phyloP scores from a whole-genome alignment of 2,888 invertebrate genomes.

The Chymomyza procnemis region DNA sequence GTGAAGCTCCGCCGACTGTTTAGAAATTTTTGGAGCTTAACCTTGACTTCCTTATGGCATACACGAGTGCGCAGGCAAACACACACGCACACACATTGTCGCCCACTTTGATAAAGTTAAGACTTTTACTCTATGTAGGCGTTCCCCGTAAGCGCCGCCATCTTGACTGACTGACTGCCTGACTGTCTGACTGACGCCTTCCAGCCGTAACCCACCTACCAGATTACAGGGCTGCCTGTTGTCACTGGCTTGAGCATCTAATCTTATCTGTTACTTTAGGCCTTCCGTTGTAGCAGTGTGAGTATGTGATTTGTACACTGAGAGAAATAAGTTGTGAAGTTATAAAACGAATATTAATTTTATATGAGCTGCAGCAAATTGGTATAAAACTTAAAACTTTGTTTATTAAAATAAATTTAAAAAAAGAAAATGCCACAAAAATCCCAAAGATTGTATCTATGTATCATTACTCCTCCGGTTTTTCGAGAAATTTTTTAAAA shows the following conservation, averaged over 20 bases:
- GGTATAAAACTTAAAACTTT: too few species aligned
- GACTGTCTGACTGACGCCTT: not conserved
- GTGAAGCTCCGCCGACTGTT: constrained; percentile 40
- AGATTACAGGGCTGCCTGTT: not conserved
- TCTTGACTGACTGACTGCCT: not conserved
- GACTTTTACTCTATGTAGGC: constrained; percentile 37
- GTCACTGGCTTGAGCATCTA: constrained; percentile 47
- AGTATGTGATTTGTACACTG: constrained; percentile 9
- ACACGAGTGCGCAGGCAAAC: constrained; percentile 48
- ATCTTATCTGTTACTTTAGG: constrained; percentile 63
- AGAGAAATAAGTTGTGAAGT: too few species aligned
- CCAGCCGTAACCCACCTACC: not conserved
- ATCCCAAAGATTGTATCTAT: too few species aligned
- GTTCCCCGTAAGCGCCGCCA: constrained; percentile 17
- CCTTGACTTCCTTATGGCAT: constrained; percentile 62
- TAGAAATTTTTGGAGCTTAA: constrained; percentile 64
- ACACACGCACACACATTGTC: constrained; percentile 1
- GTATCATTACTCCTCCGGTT: too few species aligned
- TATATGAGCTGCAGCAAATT: too few species aligned
- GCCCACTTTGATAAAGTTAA: constrained; percentile 31
- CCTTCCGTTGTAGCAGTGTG: constrained; percentile 24
- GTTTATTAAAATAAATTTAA: too few species aligned
- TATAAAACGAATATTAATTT: too few species aligned
- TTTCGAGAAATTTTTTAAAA: too few species aligned
- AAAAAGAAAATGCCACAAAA: too few species aligned